phyloP scores from a whole-genome alignment of 2,797 vertebrate species.

The Danio jaintianensis region DNA sequence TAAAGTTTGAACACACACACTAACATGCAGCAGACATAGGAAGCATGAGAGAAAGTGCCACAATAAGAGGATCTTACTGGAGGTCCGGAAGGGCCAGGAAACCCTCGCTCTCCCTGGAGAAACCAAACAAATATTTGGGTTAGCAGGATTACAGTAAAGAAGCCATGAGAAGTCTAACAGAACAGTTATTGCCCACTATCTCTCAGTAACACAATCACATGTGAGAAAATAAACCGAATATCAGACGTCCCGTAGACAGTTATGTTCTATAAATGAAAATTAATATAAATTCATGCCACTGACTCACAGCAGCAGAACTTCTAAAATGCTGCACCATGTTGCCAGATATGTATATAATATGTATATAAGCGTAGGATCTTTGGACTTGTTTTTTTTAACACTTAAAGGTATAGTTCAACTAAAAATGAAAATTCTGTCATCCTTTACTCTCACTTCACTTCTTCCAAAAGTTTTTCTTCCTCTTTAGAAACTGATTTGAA shows the following conservation, averaged over 20 bases:
- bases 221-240: constrained; percentile 42
- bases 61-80: constrained; percentile 86
- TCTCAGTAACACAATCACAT: constrained; percentile 43
- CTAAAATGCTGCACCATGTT: too few species aligned
- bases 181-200: constrained; percentile 43
- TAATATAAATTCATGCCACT: too few species aligned
- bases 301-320: too few species aligned
- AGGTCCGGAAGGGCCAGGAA: constrained; percentile 90
- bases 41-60: constrained; percentile 58
- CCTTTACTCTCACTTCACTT: too few species aligned
- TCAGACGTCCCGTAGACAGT: background rate
- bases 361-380: too few species aligned
- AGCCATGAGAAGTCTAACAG: constrained; percentile 49
- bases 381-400: too few species aligned
- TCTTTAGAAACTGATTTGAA: too few species aligned
- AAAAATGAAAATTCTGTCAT: too few species aligned
- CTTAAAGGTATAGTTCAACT: too few species aligned
- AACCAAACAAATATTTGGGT: constrained; percentile 76
- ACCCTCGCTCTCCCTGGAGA: constrained; percentile 90
- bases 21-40: constrained; percentile 36
- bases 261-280: too few species aligned
- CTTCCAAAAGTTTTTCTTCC: too few species aligned
- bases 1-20: constrained; percentile 9
- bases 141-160: constrained; percentile 70
- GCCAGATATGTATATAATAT: too few species aligned